Conservation (phyloP, 2,797 vertebrate genomes). For the Poeciliopsis infans region DNA sequence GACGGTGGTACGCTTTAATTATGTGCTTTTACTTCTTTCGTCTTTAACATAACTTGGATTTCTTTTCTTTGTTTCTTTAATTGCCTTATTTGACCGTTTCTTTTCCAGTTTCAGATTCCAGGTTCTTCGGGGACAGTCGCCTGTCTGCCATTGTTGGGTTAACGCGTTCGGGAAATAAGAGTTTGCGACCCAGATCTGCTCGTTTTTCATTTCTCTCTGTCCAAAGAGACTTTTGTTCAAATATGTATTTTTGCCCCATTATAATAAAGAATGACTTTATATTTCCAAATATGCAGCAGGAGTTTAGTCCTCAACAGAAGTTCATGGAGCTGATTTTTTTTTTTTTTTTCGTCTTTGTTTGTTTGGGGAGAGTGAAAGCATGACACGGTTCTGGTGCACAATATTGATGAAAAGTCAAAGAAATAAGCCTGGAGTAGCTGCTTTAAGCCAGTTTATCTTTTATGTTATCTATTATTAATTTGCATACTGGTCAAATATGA, state of each 20-base stretch:
- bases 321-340: not conserved
- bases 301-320: constrained; percentile 21
- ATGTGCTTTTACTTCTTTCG: constrained; percentile 51
- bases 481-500: constrained; percentile 5
- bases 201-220: constrained; percentile 28
- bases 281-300: constrained; percentile 56
- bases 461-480: constrained; percentile 8
- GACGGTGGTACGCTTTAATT: constrained; percentile 66
- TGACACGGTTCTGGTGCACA: not conserved
- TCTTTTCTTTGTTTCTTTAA: constrained; percentile 16
- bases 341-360: not conserved
- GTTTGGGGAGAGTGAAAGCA: not conserved
- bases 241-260: constrained; percentile 61
- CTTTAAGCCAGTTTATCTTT: constrained; percentile 5
- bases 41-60: constrained; percentile 43
- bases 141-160: constrained; percentile 9
- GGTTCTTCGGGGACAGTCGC: constrained; percentile 15
- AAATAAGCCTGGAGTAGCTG: constrained; percentile 3
- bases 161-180: not conserved
- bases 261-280: constrained; percentile 74
- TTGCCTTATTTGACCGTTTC: constrained; percentile 55
- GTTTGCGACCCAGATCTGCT: constrained; percentile 35
- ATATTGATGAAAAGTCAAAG: not conserved
- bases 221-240: constrained; percentile 42
- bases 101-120: constrained; percentile 15